phyloP scores from a whole-genome alignment of 2,797 vertebrate genomes.

The Danio tinwini region DNA sequence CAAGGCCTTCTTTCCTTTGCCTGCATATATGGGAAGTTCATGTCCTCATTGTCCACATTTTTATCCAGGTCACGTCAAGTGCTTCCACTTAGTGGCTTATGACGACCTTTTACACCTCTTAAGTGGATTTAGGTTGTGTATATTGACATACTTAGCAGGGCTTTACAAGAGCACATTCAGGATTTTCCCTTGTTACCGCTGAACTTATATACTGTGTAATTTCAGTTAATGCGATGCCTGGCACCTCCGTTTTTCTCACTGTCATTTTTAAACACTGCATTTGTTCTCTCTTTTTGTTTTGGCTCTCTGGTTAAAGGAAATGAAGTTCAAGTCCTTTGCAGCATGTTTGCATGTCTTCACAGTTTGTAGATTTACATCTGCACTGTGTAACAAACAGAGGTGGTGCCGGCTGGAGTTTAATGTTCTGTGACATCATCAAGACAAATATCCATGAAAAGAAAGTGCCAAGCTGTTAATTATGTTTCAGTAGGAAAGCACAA shows the following conservation, averaged over 20 bases:
- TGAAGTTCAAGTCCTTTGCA: not conserved
- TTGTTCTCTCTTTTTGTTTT: not conserved
- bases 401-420: not conserved
- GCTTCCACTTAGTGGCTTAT: slow-evolving; percentile 40
- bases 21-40: slow-evolving; percentile 12
- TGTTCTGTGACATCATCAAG: slow-evolving; percentile 25
- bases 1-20: slow-evolving; percentile 16
- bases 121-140: slow-evolving; percentile 45
- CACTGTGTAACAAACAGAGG: slow-evolving; percentile 1
- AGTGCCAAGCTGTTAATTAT: not conserved
- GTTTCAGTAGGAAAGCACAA: not conserved
- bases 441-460: slow-evolving; percentile 19
- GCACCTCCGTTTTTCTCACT: not conserved
- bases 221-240: not conserved
- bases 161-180: slow-evolving; percentile 27
- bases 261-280: not conserved
- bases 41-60: slow-evolving; percentile 27
- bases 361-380: not conserved
- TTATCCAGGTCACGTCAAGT: slow-evolving; percentile 24
- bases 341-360: not conserved
- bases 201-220: not conserved
- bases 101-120: slow-evolving; percentile 34
- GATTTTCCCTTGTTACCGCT: slow-evolving; percentile 19
- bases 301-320: not conserved
- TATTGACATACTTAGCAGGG: slow-evolving; percentile 44